phyloP scores from a whole-genome alignment of 1,140 invertebrate genomes.

The Drosophila nannoptera region DNA sequence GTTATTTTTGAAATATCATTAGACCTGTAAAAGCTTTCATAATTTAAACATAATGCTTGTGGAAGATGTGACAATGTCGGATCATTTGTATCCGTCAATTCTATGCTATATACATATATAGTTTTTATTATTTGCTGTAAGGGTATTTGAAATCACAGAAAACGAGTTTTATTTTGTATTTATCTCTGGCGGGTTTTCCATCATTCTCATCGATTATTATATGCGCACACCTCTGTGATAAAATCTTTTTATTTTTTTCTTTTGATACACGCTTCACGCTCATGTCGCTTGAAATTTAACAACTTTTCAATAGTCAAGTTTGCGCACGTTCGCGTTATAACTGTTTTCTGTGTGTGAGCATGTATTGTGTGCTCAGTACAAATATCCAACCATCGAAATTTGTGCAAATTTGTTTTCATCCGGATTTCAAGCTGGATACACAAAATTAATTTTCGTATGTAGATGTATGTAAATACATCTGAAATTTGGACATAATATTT shows the following conservation, averaged over 20 bases:
- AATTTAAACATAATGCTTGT: too few species aligned
- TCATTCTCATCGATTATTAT: slow-evolving; percentile 32
- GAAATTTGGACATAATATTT: neutral
- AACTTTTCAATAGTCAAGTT: slow-evolving; percentile 9
- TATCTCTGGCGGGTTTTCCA: slow-evolving; percentile 14
- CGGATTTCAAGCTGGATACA: slow-evolving; percentile 38
- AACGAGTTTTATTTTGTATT: slow-evolving; percentile 11
- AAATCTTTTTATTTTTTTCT: slow-evolving; percentile 17
- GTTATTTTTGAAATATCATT: too few species aligned
- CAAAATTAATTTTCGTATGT: neutral
- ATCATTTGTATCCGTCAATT: too few species aligned
- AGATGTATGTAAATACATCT: neutral
- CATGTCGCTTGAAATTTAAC: slow-evolving; percentile 13
- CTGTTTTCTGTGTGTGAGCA: slow-evolving; percentile 9
- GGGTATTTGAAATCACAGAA: neutral
- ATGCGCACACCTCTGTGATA: slow-evolving; percentile 30
- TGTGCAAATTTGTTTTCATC: slow-evolving; percentile 25
- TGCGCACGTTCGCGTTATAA: slow-evolving; percentile 21
- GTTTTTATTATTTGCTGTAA: neutral
- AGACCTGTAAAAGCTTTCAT: too few species aligned
- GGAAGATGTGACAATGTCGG: too few species aligned
- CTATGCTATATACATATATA: too few species aligned
- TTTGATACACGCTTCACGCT: slow-evolving; percentile 13
- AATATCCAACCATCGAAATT: slow-evolving; percentile 49
- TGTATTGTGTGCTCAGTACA: slow-evolving; percentile 25